Conservation (phyloP, 1,140 invertebrate genomes). For the Caenorhabditis remanei region DNA sequence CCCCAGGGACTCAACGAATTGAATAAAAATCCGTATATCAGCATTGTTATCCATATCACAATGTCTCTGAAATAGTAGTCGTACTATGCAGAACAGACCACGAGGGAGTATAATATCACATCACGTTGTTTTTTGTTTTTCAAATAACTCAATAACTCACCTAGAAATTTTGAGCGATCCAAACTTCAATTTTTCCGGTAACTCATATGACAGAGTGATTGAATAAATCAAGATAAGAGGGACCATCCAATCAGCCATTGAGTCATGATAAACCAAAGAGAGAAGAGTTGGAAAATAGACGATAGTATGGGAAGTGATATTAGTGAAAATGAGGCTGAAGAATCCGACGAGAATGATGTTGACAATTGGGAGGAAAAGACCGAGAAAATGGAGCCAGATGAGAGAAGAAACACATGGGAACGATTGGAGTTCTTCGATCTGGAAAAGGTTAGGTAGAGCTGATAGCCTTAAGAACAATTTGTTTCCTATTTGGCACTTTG, state of each 20-base stretch:
- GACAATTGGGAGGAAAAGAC: not conserved
- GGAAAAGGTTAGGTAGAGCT: not conserved
- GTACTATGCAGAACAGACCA: not conserved
- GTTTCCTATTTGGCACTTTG: too few species aligned
- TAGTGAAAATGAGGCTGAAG: not conserved
- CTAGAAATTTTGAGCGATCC: not conserved
- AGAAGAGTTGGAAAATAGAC: not conserved
- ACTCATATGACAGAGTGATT: not conserved
- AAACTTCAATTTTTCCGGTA: not conserved
- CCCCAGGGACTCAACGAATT: conserved; percentile 27
- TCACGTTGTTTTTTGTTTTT: not conserved
- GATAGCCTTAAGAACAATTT: too few species aligned
- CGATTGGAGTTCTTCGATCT: not conserved
- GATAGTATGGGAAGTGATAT: not conserved
- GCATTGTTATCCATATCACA: conserved; percentile 15
- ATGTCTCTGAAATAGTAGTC: not conserved
- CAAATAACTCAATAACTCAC: not conserved
- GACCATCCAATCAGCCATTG: conserved; percentile 34
- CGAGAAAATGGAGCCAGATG: conserved; percentile 15
- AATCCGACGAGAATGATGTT: not conserved
- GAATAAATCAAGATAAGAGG: conserved; percentile 18
- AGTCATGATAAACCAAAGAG: conserved; percentile 9
- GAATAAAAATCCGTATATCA: conserved; percentile 16
- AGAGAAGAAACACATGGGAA: conserved; percentile 22
- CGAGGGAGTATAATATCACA: conserved; percentile 1